Conservation (phyloP, 2,888 invertebrate genomes). For the Autographa pulchrina region DNA sequence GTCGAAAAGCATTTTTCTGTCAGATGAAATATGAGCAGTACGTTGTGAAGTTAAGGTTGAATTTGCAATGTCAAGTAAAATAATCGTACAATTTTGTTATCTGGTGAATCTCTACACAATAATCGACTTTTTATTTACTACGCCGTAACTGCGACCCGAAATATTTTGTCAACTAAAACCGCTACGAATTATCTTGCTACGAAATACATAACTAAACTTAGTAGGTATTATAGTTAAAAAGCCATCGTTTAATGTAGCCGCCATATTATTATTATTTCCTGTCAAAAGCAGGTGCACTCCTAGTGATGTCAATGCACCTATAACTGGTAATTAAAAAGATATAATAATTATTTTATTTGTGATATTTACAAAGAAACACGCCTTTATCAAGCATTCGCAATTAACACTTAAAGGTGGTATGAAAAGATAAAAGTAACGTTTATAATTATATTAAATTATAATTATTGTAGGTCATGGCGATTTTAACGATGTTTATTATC, state of each 20-base stretch:
- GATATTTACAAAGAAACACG: slow-evolving; percentile 36
- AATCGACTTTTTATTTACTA: neutral
- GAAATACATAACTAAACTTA: neutral
- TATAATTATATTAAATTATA: slow-evolving; percentile 37
- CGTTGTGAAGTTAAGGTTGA: too few species aligned
- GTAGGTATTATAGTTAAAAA: neutral
- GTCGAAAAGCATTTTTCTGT: too few species aligned
- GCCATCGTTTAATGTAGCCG: neutral
- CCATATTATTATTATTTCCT: slow-evolving; percentile 20
- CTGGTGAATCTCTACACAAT: too few species aligned
- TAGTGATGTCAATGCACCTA: slow-evolving; percentile 8
- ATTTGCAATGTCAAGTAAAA: too few species aligned
- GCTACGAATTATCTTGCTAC: neutral
- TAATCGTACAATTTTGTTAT: too few species aligned
- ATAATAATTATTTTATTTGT: slow-evolving; percentile 40
- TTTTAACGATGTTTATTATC: neutral
- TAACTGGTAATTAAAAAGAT: slow-evolving; percentile 38
- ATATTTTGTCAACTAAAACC: neutral
- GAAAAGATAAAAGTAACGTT: slow-evolving; percentile 29
- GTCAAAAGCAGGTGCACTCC: slow-evolving; percentile 28
- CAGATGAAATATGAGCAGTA: too few species aligned
- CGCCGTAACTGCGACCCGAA: neutral
- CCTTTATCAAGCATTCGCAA: slow-evolving; percentile 35
- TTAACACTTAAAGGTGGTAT: slow-evolving; percentile 50
- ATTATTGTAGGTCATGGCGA: slow-evolving; percentile 20